Evolutionary conservation across 2,888 invertebrate species (phyloP), one percentile per base, ranked within the genome.

Genomic region (Malthinus seriepunctatus): DNA sequence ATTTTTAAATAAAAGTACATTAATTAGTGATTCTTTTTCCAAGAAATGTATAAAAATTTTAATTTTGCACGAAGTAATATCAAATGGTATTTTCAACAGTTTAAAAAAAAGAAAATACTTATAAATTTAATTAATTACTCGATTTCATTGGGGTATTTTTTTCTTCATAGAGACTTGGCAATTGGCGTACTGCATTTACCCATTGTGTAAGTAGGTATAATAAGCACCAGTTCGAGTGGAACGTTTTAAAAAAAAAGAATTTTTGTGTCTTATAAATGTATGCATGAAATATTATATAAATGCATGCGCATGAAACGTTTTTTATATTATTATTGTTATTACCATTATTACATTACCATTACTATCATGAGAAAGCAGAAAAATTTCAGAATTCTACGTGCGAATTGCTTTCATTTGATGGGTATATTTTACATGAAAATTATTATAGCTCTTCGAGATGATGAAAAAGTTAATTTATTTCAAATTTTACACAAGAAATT

Each of bases 121-220:
- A n/a, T 14, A 42, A 15, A 42, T 42, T 23, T 42, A 23, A 15
- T 42, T 42, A 42, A 42, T 15, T 23, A 23, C 23, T 31, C 10
- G 7, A 45, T 23, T 32, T 45, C 31, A 45, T 45, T 54, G 49
- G 38, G 49, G 34, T 45, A 11, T 51, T 54, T 59, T 59, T 55
- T 51, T 60, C 50, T 55, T 51, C 50, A 35, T 45, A 60, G 59
- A 60, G 59, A 55, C 59, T 55, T 60, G 55, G 55, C 59, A 38
- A 32, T 60, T 15, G 59, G 59, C 47, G 59, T 60, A 14, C 59
- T 60, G n/a, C 59, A 60, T 35, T 60, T 60, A 55, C 59, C 59
- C 35, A 55, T 60, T 54, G 55, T 60, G 59, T 60, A 60, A 60
- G 59, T 60, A 60, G 59, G 54, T 46, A 60, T 49, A 50, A 34